These are phyloP conservation scores for Semibalanus balanoides DNA, from an alignment of 1,140 invertebrate genomes.

Conservation along the genomic window DNA sequence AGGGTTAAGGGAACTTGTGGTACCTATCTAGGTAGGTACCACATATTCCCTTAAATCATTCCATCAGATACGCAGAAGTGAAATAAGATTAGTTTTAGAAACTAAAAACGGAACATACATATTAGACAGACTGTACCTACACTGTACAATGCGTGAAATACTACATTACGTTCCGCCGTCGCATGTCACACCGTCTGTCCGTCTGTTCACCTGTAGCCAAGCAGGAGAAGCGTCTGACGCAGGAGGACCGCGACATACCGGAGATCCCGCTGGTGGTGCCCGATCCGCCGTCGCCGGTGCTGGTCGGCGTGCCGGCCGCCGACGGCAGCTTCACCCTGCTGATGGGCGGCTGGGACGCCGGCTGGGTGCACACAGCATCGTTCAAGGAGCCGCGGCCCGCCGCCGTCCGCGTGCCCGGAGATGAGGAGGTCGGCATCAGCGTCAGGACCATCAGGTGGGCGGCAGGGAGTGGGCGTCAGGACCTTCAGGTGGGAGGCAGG, in stretches of 20 bases:
- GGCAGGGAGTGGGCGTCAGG: too few relatives aligned
- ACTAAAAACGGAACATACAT: too few relatives aligned
- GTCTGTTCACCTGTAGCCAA: neutral
- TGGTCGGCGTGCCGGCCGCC: neutral
- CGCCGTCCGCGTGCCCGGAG: neutral
- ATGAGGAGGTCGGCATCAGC: neutral
- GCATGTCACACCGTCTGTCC: too few relatives aligned
- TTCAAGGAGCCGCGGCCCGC: neutral
- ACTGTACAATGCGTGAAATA: too few relatives aligned
- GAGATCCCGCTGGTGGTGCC: slow-evolving; percentile 1
- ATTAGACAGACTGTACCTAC: too few relatives aligned
- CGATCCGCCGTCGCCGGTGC: neutral
- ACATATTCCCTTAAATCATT: too few relatives aligned
- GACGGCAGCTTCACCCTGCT: neutral
- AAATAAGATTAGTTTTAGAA: too few relatives aligned
- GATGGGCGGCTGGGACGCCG: neutral
- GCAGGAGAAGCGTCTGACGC: neutral
- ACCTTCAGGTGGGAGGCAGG: too few relatives aligned
- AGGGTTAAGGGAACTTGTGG: too few relatives aligned
- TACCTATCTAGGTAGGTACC: too few relatives aligned
- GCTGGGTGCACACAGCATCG: neutral
- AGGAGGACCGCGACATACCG: neutral
- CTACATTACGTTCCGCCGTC: too few relatives aligned
- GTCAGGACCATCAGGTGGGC: neutral
- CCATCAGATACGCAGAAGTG: too few relatives aligned